These are phyloP conservation scores for Drosophila neutralis DNA, from an alignment of 2,888 invertebrate species.

Conservation along the genomic window DNA sequence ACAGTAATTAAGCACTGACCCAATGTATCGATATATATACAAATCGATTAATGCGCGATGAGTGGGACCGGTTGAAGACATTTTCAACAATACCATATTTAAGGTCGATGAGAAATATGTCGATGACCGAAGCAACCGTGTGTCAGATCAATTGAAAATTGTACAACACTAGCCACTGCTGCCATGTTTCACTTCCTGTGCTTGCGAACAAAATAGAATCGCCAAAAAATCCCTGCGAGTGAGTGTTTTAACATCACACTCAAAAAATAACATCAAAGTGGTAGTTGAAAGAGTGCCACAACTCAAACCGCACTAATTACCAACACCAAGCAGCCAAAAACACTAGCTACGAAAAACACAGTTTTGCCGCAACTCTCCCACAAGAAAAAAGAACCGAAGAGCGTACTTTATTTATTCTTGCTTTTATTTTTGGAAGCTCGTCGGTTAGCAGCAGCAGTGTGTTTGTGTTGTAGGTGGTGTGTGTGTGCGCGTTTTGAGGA, in stretches of 20 bases:
- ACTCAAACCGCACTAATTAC: slow-evolving; percentile 64
- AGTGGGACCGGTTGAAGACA: slow-evolving; percentile 3
- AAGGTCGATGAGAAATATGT: slow-evolving; percentile 2
- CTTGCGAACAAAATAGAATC: slow-evolving; percentile 82
- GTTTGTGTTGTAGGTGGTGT: slow-evolving; percentile 30
- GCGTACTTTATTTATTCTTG: slow-evolving; percentile 58
- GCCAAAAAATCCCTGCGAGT: slow-evolving; percentile 87
- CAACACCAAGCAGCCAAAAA: slow-evolving; percentile 65
- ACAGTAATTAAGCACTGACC: slow-evolving; percentile 6
- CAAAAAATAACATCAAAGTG: slow-evolving; percentile 83
- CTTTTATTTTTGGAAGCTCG: slow-evolving; percentile 66
- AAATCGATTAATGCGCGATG: slow-evolving; percentile 25
- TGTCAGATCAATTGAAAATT: slow-evolving; percentile 40
- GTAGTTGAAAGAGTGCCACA: slow-evolving; percentile 83
- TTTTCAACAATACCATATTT: slow-evolving; percentile 7
- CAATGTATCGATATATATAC: slow-evolving; percentile 26
- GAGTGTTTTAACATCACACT: slow-evolving; percentile 86
- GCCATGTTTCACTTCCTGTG: slow-evolving; percentile 79
- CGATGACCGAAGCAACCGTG: slow-evolving; percentile 42
- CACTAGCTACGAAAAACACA: slow-evolving; percentile 55
- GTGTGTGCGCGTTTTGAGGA: slow-evolving; percentile 55
- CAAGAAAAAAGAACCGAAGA: slow-evolving; percentile 33
- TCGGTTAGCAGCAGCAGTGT: slow-evolving; percentile 4
- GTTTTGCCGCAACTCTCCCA: slow-evolving; percentile 48
- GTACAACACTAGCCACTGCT: slow-evolving; percentile 62